These are phyloP conservation scores for Conchocele bisecta DNA, from an alignment of 2,888 invertebrate species.

Conservation along the genomic window DNA sequence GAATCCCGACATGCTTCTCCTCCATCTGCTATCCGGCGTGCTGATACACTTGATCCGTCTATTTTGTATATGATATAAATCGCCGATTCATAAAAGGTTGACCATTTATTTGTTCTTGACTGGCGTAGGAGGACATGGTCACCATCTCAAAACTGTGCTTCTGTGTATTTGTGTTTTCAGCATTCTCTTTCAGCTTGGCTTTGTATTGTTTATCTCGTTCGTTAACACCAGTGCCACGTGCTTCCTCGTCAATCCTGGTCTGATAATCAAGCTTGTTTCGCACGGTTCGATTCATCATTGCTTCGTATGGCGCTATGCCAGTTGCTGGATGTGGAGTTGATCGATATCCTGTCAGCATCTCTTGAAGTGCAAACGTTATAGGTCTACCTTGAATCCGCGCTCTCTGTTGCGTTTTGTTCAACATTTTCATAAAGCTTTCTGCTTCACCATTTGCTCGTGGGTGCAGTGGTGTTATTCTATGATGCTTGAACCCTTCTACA, in stretches of 20 bases:
- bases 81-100: no score
- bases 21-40: no score
- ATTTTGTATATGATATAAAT: no score
- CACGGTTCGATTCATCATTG: neutral
- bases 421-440: conserved; percentile 41
- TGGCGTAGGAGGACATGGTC: no score
- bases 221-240: no score
- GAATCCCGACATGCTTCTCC: no score
- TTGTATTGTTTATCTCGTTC: conserved; percentile 5
- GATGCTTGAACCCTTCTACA: conserved; percentile 44
- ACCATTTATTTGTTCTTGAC: no score
- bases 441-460: conserved; percentile 48
- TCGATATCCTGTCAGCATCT: conserved; percentile 2
- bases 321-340: conserved; percentile 7
- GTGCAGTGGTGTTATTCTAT: conserved; percentile 32
- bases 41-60: no score
- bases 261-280: neutral
- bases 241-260: no score
- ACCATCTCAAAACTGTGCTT: no score
- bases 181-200: neutral
- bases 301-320: neutral
- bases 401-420: conserved; percentile 19
- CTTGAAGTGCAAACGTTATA: conserved; percentile 13
- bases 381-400: neutral
- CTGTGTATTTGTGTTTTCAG: conserved; percentile 9